These are phyloP conservation scores for Hyperopisus bebe DNA, from an alignment of 2,113 vertebrate genomes.

Conservation along the genomic window DNA sequence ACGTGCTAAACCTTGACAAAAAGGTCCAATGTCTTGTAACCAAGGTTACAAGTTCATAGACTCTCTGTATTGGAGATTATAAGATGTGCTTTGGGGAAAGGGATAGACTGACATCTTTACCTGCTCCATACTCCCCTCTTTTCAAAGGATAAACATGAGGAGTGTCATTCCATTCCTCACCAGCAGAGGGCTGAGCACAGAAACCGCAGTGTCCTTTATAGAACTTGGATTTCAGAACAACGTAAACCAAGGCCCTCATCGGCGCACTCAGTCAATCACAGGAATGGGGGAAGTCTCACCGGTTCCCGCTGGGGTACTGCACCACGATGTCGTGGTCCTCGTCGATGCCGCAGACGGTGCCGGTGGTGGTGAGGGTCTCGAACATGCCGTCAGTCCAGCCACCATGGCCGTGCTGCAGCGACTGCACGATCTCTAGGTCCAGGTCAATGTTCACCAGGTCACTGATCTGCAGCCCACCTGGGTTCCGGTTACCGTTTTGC, in stretches of 20 bases:
- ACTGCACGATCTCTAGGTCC: constrained; percentile 97
- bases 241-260: not conserved
- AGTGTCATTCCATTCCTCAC: not conserved
- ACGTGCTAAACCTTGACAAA: not conserved
- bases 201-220: not conserved
- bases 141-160: not conserved
- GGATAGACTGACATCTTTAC: not conserved
- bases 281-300: constrained; percentile 56
- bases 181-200: not conserved
- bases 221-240: not conserved
- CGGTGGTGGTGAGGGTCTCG: constrained; percentile 96
- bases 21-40: not conserved
- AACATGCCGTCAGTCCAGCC: constrained; percentile 99
- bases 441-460: constrained; percentile 98
- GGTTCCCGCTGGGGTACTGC: constrained; percentile 96
- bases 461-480: constrained; percentile 91
- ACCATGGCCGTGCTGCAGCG: constrained; percentile 94
- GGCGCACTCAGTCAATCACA: not conserved
- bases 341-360: constrained; percentile 96
- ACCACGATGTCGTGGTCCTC: constrained; percentile 98
- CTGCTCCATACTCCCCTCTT: not conserved
- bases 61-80: not conserved
- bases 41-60: not conserved
- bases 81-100: not conserved
- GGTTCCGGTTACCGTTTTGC: constrained; percentile 96